Evolutionary conservation across 2,797 vertebrate species (phyloP), one percentile per base, ranked within the genome.

Genomic region (Pipistrellus pygmaeus): DNA sequence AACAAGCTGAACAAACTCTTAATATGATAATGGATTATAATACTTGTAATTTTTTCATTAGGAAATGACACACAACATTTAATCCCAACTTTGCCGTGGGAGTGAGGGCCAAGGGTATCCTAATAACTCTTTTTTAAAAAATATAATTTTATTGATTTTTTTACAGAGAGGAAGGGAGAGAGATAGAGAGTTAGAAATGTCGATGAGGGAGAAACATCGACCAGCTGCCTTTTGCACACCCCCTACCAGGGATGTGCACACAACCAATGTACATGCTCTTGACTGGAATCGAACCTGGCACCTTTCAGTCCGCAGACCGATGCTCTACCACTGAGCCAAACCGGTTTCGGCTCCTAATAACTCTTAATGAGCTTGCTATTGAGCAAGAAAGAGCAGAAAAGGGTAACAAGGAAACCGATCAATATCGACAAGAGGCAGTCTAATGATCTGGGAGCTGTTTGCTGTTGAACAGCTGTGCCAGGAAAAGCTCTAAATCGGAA

Each of bases 401-500:
- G 21, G 18, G 5, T 27, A 57, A 27, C 17, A 68, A 72, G 46
- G 27, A 62, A 82, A 38, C 48, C 0, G 5, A 88, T 76, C 25
- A 27, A 1, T 35, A 12, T 41, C 0, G 0, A 11, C 46, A 85
- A 60, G 0, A 3, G 76, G 12, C 4, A 5, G 10, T 88, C 85
- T 83, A 95, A 46, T 30, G 87, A 84, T 60, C 95, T 44, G 27
- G 68, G 94, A 71, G 76, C 55, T 89, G 48, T 35, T 89, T 93
- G 11, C 62, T 5, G 17, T 38, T 78, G 80, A 96, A 93, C 41
- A 72, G 51, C 32, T 11, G 35, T 93, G 17, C 92, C 78, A 84
- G 95, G 88, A 96, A 96, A 72, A 93, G 91, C 93, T 96, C 95
- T 93, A 96, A 93, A 91, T 93, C 62, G 66, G 81, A 89, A 83